Evolutionary conservation across 2,113 vertebrate genomes (phyloP), one percentile per base, ranked within the genome.

Genomic region (Pogonocichla stellata): DNA sequence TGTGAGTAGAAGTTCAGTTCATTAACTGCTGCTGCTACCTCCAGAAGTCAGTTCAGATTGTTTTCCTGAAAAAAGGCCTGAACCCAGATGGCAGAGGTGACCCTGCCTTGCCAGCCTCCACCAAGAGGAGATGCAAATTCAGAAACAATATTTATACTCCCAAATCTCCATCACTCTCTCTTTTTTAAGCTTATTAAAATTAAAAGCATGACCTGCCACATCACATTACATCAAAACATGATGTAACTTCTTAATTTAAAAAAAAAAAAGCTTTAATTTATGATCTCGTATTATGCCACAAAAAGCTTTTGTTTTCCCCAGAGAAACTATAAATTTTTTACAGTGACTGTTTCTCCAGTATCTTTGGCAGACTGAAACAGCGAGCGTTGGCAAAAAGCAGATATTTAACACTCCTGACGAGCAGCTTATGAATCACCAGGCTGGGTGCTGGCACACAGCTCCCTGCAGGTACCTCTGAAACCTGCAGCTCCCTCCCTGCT

Each of bases 141-240:
- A 95, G 60, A 29, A 65, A 72, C 42, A 85, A 60, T 62, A 83
- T 87, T 77, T 92, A 74, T 85, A 73, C 47, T 64, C 88, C 70
- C 82, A 82, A 54, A 96, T 70, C 65, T 90, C 65, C 57, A 40
- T 28, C 19, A 3, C 58, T 75, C 50, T 57, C 42, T 79, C 26
- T 82, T 87, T 88, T 67, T 93, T 90, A 83, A 96, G 83, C 80
- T 73, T 78, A 93, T 95, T 95, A 94, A 98, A 95, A 93, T 88
- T 77, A 96, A 97, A 97, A 94, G 91, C 91, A 88, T 91, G 95
- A 77, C 91, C 97, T 93, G 95, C 91, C 97, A 94, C 95, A 95
- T 94, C 93, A 83, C 93, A 94, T 97, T 94, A 95, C 94, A 95
- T 97, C 97, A 96, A 97, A 97, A 96, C 95, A 96, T 96, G 97